Conservation (phyloP, 2,797 vertebrate genomes). For the Bryconaethiops microstoma region DNA sequence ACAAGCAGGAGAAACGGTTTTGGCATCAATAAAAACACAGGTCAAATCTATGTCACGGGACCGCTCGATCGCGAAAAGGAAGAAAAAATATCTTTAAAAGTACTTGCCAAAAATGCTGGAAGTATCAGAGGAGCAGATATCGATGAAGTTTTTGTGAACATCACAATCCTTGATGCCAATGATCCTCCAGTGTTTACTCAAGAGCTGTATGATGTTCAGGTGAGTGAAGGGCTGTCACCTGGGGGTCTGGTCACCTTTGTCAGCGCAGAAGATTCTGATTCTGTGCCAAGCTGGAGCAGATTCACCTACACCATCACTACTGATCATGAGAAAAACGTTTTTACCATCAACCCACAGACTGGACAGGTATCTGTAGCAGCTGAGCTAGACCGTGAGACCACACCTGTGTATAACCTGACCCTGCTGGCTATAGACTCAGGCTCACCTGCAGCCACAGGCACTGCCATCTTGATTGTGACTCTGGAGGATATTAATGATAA, state of each 20-base stretch:
- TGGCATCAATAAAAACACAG: constrained; percentile 86
- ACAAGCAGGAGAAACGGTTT: constrained; percentile 93
- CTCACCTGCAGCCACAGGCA: constrained; percentile 89
- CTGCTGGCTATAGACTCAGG: constrained; percentile 92
- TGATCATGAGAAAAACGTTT: constrained; percentile 85
- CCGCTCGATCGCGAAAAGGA: constrained; percentile 93
- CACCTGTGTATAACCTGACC: constrained; percentile 90
- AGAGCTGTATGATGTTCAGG: constrained; percentile 84
- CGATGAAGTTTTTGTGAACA: constrained; percentile 94
- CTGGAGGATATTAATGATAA: constrained; percentile 98
- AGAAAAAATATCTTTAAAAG: constrained; percentile 90
- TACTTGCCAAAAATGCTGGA: constrained; percentile 94
- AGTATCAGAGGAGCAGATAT: constrained; percentile 93
- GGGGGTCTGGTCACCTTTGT: constrained; percentile 95
- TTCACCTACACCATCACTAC: constrained; percentile 92
- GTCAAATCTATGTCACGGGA: constrained; percentile 92
- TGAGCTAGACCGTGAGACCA: constrained; percentile 89
- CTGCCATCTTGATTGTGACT: constrained; percentile 86
- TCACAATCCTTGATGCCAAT: constrained; percentile 94
- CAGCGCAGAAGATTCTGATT: constrained; percentile 95
- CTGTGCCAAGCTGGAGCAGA: constrained; percentile 96
- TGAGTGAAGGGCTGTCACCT: constrained; percentile 90
- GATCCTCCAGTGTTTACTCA: constrained; percentile 95
- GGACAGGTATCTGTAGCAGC: constrained; percentile 93
- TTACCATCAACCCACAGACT: constrained; percentile 92